Evolutionary conservation across 1,140 invertebrate species (phyloP), one percentile per base, ranked within the genome.

Genomic region (Hylaeus volcanicus): DNA sequence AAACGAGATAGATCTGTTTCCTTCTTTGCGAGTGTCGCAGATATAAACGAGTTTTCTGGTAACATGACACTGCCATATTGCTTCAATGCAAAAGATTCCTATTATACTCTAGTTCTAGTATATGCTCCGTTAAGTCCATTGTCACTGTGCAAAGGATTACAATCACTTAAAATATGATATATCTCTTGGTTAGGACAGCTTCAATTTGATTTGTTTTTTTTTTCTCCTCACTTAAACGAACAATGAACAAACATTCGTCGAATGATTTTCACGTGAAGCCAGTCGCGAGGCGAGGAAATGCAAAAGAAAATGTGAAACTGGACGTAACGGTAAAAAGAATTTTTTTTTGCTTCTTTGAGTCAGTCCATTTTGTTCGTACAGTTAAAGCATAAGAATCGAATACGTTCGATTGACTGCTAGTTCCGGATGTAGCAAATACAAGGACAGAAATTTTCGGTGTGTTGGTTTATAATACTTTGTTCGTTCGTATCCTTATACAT

Each of bases 361-460:
- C 85, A 84, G 81, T 87, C 71, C 73, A 78, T 83, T 68, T 80
- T 26, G 26, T 26, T 82, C 79, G 86, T 85, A 76, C 86, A 83
- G 53, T 80, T 78, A 83, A 82, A 85, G 81, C 81, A 86, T 82
- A 80, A 37, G 76, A 71, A 68, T 88, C 68, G 65, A 64, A 73
- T 68, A 69, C 58, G 77, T 53, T 80, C 71, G 43, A 64, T 79
- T 37, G 61, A 74, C 61, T 48, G 60, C 37, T 9, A 8, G 45
- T n/a, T 37, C 53, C 15, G 51, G 73, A 79, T 65, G 72, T 51
- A 65, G 39, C 72, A 39, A 63, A 79, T 53, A 51, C 43, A 74
- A 56, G 41, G 51, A 48, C 61, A 74, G 71, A 56, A 37, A 15
- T 72, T 72, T 48, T 51, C 4, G 5, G 26, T 39, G 1, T 72